A percentile compares a stretch with the other conserved stretches of the same genome.
These are phyloP conservation scores for Trachymyrmex septentrionalis DNA, from an alignment of 1,140 invertebrate species.

Conservation along the genomic window DNA sequence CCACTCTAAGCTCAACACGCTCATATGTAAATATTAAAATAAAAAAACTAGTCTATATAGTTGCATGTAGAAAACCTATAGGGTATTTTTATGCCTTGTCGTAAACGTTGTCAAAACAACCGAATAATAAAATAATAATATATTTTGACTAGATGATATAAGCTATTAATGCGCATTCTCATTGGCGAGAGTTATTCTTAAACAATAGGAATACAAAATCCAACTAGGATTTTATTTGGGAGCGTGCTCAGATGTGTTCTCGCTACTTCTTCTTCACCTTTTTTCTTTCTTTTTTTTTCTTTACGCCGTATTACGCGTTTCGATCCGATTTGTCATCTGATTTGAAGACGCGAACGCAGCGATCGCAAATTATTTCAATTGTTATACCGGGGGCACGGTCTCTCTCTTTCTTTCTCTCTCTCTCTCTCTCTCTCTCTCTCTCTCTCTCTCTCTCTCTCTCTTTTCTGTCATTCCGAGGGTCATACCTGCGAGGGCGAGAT, in stretches of 20 bases:
- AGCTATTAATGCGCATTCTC: constrained; percentile 57
- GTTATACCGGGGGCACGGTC: constrained; percentile 27
- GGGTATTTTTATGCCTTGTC: background rate
- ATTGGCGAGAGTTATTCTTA: constrained; percentile 21
- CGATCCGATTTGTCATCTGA: constrained; percentile 26
- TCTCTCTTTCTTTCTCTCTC: constrained; percentile 13
- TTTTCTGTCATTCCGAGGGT: constrained; percentile 47
- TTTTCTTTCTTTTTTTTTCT: background rate
- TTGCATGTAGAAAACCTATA: background rate
- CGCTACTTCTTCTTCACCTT: background rate
- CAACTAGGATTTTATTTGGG: constrained; percentile 16
- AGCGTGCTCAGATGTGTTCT: background rate
- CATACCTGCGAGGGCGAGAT: constrained; percentile 70
- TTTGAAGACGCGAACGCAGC: constrained; percentile 41
- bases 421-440: too few species aligned
- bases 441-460: too few species aligned
- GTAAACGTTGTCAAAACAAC: constrained; percentile 26
- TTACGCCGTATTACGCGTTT: background rate
- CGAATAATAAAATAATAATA: constrained; percentile 28
- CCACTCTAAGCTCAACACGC: constrained; percentile 83
- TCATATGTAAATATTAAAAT: constrained; percentile 84
- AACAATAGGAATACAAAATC: constrained; percentile 7
- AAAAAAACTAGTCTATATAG: constrained; percentile 16
- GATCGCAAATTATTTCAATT: constrained; percentile 38
- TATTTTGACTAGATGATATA: constrained; percentile 28